Conservation (phyloP, 1,140 invertebrate genomes). For the Lithobius niger region DNA sequence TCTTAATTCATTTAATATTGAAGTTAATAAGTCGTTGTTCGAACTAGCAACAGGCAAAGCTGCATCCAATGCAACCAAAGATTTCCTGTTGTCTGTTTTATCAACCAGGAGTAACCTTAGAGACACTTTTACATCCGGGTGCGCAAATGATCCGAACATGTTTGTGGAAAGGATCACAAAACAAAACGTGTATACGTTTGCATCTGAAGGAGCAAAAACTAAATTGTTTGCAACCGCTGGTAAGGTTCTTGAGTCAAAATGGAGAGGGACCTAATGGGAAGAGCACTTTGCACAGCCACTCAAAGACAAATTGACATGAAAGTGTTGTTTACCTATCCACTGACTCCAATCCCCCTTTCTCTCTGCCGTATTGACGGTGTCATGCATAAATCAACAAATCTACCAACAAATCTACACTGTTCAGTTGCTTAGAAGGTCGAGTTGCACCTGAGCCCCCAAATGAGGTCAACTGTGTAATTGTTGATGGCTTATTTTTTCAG, state of each 20-base stretch:
- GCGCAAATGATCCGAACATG: neutral
- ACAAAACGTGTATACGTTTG: neutral
- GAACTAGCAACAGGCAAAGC: neutral
- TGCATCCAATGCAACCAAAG: neutral
- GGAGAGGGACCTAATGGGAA: neutral
- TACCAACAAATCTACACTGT: neutral
- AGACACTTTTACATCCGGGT: neutral
- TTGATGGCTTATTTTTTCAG: no score
- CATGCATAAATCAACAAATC: slow-evolving; percentile 19
- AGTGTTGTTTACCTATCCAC: slow-evolving; percentile 17
- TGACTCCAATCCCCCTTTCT: slow-evolving; percentile 22
- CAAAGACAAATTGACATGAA: neutral
- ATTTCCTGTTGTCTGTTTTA: neutral
- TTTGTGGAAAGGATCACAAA: neutral
- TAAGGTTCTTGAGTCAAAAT: neutral
- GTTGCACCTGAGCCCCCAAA: no score
- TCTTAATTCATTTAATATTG: neutral
- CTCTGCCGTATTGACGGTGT: slow-evolving; percentile 27
- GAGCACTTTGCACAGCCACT: neutral
- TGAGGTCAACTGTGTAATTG: no score
- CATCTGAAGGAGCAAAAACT: neutral
- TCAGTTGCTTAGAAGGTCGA: neutral
- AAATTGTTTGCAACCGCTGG: neutral
- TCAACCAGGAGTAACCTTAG: neutral
- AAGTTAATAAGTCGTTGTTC: neutral